These are phyloP conservation scores for Egretta garzetta DNA, from an alignment of 2,113 vertebrate species.

Conservation along the genomic window DNA sequence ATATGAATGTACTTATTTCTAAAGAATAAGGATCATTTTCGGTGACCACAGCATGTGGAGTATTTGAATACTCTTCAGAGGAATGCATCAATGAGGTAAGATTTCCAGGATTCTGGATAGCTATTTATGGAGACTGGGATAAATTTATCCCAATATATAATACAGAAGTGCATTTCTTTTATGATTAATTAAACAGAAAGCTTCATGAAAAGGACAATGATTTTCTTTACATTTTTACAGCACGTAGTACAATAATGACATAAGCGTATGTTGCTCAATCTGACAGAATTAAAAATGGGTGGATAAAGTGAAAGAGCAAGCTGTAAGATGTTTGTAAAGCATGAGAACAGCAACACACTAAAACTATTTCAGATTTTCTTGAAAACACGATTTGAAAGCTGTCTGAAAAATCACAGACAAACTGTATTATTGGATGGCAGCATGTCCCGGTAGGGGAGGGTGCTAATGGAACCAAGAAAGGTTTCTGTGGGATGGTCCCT, in stretches of 20 bases:
- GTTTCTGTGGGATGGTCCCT: not conserved
- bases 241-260: not conserved
- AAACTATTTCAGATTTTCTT: not conserved
- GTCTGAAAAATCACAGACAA: not conserved
- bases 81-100: not conserved
- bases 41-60: not conserved
- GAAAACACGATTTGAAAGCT: not conserved
- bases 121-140: not conserved
- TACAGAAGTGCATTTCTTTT: not conserved
- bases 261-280: not conserved
- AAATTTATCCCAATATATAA: not conserved
- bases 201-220: not conserved
- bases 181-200: not conserved
- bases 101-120: not conserved
- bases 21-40: not conserved
- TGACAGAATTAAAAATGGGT: not conserved
- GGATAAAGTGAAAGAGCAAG: not conserved
- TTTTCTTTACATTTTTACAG: not conserved
- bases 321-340: not conserved
- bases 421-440: not conserved
- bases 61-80: not conserved
- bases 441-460: not conserved
- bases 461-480: not conserved
- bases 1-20: not conserved
- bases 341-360: not conserved